Conservation (phyloP, 2,888 invertebrate genomes). For the Lutraria lutraria region DNA sequence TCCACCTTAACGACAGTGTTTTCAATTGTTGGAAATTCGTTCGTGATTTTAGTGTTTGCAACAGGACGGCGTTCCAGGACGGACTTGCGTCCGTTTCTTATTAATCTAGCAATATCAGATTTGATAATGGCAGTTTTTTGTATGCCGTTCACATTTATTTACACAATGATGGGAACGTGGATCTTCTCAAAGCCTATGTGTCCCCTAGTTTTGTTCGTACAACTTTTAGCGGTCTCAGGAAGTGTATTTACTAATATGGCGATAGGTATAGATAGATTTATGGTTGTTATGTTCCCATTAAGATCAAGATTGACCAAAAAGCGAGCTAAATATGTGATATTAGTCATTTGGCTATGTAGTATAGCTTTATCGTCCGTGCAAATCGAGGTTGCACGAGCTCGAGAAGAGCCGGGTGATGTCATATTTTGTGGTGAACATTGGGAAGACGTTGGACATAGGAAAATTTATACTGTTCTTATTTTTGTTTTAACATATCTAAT, state of each 20-base stretch:
- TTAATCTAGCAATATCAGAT: slow-evolving; percentile 94
- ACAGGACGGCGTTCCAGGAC: slow-evolving; percentile 85
- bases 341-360: slow-evolving; percentile 87
- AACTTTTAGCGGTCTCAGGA: slow-evolving; percentile 87
- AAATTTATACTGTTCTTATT: slow-evolving; percentile 82
- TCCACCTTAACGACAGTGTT: slow-evolving; percentile 85
- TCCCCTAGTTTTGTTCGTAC: slow-evolving; percentile 88
- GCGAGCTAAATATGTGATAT: slow-evolving; percentile 86
- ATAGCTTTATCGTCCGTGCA: slow-evolving; percentile 86
- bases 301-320: slow-evolving; percentile 86
- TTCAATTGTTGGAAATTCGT: slow-evolving; percentile 87
- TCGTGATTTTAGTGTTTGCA: slow-evolving; percentile 87
- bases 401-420: slow-evolving; percentile 71
- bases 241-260: slow-evolving; percentile 88
- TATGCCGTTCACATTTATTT: slow-evolving; percentile 93
- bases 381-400: slow-evolving; percentile 81
- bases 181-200: slow-evolving; percentile 88
- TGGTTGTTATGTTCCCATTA: slow-evolving; percentile 85
- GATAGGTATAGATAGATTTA: slow-evolving; percentile 87
- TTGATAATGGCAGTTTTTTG: slow-evolving; percentile 96
- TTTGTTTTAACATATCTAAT: slow-evolving; percentile 85
- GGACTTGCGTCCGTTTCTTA: slow-evolving; percentile 90
- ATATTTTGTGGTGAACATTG: slow-evolving; percentile 78
- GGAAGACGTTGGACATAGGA: slow-evolving; percentile 62
- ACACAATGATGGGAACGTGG: slow-evolving; percentile 87